Evolutionary conservation across 1,140 invertebrate species (phyloP), one percentile per base, ranked within the genome.

Genomic region (Platorchestia sp.): DNA sequence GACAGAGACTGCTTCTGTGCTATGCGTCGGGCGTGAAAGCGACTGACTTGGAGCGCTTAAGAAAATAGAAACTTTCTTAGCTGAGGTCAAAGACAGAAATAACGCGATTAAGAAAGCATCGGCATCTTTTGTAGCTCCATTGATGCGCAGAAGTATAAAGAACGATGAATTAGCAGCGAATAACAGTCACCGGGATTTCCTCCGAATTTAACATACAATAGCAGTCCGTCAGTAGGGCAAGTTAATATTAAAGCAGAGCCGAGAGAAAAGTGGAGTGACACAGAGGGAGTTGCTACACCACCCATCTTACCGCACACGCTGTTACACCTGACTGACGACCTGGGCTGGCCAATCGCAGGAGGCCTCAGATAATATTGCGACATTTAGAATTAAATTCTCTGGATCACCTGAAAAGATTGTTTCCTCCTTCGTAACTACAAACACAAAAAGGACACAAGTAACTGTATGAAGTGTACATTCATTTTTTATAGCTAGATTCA

Each of bases 91-190:
- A 75, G 59, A 75, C 59, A 75, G 59, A 75, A 75, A 75, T 75
- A 75, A 75, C 59, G 36, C 59, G 59, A 75, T 75, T 75, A 75
- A 75, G 59, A 75, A 75, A 75, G 59, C 59, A 75, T 75, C 59
- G 59, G 59, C 59, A 3, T 75, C 59, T 75, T 75, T 75, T 75
- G 59, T 75, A 22, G 7, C 59, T 75, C 59, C 59, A 75, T 75
- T 75, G 59, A 75, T 75, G 59, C 3, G 59, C 59, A 14, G 36
- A 27, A 75, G 59, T 75, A 75, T 75, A 75, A 19, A 36, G 36
- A 75, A 36, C 10, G 59, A 75, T 75, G 59, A 14, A 75, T 75
- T 3, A 36, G 7, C 27, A 75, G 59, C 59, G 14, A 10, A 1
- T 36, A 27, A 3, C 14, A 75, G 59, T 75, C 59, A 75, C 59